Evolutionary conservation across 2,113 vertebrate genomes (phyloP), one percentile per base, ranked within the genome.

Genomic region (Microtus pennsylvanicus): DNA sequence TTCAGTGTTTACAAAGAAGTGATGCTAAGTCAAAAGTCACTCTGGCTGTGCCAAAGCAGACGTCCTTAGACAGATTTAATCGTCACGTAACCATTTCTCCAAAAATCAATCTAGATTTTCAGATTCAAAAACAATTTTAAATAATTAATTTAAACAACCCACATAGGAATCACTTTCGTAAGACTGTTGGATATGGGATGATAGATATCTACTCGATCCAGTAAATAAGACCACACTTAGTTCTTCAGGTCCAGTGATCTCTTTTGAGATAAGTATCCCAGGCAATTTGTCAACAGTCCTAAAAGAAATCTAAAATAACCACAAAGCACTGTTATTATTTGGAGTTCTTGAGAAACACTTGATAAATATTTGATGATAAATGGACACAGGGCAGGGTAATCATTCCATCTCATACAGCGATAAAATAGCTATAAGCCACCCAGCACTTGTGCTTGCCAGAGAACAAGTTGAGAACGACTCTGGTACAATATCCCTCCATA

Each of bases 251-350:
- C 95, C 52, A 58, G 19, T 70, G 72, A 87, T 94, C 72, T 94
- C 13, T 78, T 96, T 86, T 82, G 96, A 96, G 82, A 83, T 17
- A 96, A 47, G 89, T 50, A 69, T 47, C 50, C 82, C 85, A 93
- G 80, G 45, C 14, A 72, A 94, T 93, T 80, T 96, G 88, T 96
- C 77, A 95, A 75, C 61, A 92, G n/a, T 21, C 69, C 85, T 91
- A 94, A 89, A 96, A 95, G 85, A 96, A 95, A 94, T 88, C 92
- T 95, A 95, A 93, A 95, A 91, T 92, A 96, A 96, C 77, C 42
- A 92, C 42, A 98, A 95, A 95, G 38, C 83, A 94, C 30, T 81
- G 10, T 65, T 96, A 94, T 0, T 33, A 26, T 96, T 97, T 96
- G 52, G 90, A 96, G 70, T 96, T 95, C 2, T 83, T 69, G 86